Percentiles rank a stretch among this genome's conserved stretches.
phyloP scores from a whole-genome alignment of 2,113 vertebrate species.

The Cyrtonyx montezumae region DNA sequence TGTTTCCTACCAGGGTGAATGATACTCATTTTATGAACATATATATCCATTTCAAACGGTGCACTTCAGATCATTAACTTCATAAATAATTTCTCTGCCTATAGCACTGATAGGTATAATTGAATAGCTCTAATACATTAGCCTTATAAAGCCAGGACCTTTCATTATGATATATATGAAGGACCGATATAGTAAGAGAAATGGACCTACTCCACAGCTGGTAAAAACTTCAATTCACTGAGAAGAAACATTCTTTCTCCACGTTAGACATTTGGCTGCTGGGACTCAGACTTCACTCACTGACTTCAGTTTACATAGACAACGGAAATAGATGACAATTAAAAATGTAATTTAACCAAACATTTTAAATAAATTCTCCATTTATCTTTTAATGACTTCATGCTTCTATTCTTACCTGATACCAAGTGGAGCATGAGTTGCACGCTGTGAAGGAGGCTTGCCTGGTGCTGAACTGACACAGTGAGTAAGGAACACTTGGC shows the following conservation, averaged over 20 bases:
- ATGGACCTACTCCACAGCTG: neutral
- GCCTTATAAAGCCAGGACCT: neutral
- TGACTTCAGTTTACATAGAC: neutral
- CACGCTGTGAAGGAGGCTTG: neutral
- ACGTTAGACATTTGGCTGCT: neutral
- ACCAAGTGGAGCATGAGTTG: neutral
- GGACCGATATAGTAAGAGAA: neutral
- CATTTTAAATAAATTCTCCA: neutral
- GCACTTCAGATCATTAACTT: neutral
- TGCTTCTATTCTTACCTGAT: neutral
- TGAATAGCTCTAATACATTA: neutral
- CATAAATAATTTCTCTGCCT: conserved; percentile 25
- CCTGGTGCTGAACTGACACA: neutral
- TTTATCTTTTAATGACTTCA: neutral
- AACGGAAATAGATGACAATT: neutral
- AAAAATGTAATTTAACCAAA: neutral
- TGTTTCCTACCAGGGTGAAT: neutral
- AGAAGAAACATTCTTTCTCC: neutral
- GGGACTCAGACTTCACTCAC: neutral
- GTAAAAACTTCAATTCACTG: neutral
- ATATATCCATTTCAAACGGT: neutral
- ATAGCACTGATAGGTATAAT: neutral
- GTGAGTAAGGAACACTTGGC: neutral
- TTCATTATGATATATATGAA: neutral
- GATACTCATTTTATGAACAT: neutral